These are phyloP conservation scores for Peromyscus eremicus DNA, from an alignment of 2,797 vertebrate genomes.

Conservation along the genomic window DNA sequence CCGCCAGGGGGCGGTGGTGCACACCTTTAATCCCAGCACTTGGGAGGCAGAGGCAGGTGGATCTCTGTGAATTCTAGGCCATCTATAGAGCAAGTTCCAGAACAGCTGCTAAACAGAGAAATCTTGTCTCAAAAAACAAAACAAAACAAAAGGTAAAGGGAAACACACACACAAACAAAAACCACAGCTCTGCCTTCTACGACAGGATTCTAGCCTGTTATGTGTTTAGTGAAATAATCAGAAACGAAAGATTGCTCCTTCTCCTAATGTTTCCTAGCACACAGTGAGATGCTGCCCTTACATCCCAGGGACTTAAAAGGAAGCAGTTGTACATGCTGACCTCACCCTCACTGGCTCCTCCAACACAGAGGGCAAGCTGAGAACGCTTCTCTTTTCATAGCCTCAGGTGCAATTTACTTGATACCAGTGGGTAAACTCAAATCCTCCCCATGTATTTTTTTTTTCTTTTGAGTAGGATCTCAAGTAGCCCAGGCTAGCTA, in stretches of 20 bases:
- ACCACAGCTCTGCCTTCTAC: neutral
- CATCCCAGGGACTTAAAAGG: neutral
- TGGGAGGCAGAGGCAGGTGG: neutral
- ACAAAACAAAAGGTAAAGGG: neutral
- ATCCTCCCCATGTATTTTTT: neutral
- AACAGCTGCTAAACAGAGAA: neutral
- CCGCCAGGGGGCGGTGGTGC: no score
- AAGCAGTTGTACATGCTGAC: neutral
- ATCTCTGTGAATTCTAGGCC: neutral
- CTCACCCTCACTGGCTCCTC: neutral
- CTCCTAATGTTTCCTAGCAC: neutral
- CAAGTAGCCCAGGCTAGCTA: neutral
- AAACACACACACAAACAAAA: neutral
- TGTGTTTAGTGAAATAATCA: slow-evolving; percentile 18
- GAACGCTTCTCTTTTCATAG: slow-evolving; percentile 1
- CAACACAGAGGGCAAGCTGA: neutral
- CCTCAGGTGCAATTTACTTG: neutral
- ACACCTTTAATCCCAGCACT: neutral
- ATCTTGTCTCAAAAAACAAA: neutral
- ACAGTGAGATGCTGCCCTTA: neutral
- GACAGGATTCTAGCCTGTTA: neutral
- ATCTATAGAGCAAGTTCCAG: neutral
- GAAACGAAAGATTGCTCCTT: neutral
- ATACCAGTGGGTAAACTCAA: neutral
- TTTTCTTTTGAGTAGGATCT: neutral